Evolutionary conservation across 2,888 invertebrate species (phyloP), one percentile per base, ranked within the genome.

Genomic region (Lomographa bimaculata): DNA sequence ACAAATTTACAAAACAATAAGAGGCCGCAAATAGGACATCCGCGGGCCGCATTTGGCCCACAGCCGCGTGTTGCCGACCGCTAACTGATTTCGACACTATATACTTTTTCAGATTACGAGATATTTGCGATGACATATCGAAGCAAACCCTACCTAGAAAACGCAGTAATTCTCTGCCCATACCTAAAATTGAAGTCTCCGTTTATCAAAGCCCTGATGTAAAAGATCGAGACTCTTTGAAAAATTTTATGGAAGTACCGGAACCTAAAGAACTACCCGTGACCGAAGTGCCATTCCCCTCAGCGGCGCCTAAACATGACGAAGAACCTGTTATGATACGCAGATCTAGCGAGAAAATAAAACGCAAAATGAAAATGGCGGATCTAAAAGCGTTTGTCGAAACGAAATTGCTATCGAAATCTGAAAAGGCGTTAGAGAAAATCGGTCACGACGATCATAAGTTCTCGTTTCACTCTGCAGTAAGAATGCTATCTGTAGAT

Each of bases 301-400:
- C 27, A 1, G 59, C 65, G 0, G 58, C 74, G 0, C 67, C 76
- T 0, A 86, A 82, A 60, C 38, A 62, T 1, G 89, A 89, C 19
- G 89, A 89, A 44, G 89, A 89, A 7, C 64, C 57, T 2, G 45
- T 72, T 0, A 89, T 90, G 72, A 68, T 66, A 1, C 64, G 96
- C 53, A 87, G 95, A 21, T 92, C 94, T 1, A 96, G 96, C 65
- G 96, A 96, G 67, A 96, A 96, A 73, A 91, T 92, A 4, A 96
- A 96, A 73, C 93, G 93, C 32, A 92, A 95, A 68, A 96, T 96
- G 91, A 96, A 97, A 89, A 97, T 98, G 93, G 94, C 96, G 0
- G 98, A 97, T 69, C 79, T 98, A 18, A 94, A 95, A 73, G 95
- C 97, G 1, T 97, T 98, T 64, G 97, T 97, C 7, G 98, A 97